Evolutionary conservation across 2,113 vertebrate species (phyloP).

Genomic region (Urocynchramus pylzowi): DNA sequence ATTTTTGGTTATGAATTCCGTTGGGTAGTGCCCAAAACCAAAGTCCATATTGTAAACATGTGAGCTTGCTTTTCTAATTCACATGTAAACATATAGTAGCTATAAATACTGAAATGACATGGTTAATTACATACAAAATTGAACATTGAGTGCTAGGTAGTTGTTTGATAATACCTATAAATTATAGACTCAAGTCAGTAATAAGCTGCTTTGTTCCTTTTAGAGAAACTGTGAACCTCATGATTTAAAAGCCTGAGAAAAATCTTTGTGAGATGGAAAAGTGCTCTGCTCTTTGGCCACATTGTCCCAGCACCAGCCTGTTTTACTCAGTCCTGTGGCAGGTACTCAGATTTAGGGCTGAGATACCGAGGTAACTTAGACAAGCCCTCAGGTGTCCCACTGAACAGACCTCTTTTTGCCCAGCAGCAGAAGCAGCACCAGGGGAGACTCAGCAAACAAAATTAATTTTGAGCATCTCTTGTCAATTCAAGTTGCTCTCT

Average conservation of each 20-base stretch:
- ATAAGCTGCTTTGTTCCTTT: background rate
- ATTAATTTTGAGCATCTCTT: background rate
- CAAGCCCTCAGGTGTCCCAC: background rate
- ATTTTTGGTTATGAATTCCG: background rate
- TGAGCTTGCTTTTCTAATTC: background rate
- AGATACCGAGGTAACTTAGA: accelerated
- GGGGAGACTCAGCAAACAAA: background rate
- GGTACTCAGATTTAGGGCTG: background rate
- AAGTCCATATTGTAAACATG: background rate
- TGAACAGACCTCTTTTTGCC: background rate
- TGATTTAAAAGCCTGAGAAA: background rate
- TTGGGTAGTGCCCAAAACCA: background rate
- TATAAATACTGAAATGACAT: background rate
- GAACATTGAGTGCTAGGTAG: background rate
- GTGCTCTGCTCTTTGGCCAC: background rate
- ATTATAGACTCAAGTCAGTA: background rate
- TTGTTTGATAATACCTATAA: background rate
- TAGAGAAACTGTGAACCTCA: background rate
- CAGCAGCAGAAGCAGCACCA: background rate
- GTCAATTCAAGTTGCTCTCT: background rate
- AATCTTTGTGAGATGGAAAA: background rate
- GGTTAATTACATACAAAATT: background rate
- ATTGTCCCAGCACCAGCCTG: background rate
- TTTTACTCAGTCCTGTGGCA: background rate
- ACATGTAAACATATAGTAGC: background rate